Base-by-base conservation (phyloP, 2,888 invertebrate species). In the Volucella inanis region DNA sequence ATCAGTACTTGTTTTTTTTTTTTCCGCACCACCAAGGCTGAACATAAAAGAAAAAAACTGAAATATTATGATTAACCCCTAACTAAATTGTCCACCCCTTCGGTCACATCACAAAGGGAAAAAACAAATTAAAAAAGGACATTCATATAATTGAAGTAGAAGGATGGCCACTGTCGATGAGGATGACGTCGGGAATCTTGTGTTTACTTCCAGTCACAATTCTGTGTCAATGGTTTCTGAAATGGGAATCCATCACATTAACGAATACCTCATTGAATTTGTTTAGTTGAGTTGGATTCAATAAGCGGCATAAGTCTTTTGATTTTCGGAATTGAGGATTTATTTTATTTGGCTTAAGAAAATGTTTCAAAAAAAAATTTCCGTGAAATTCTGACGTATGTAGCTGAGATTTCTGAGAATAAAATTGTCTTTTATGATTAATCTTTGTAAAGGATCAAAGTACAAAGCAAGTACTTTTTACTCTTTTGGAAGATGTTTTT, bases 61-160 rank as follows among this genome's bases (percentile, higher is more conserved):
- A 83, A 75, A 84, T 74, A 79, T 79, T 84, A 79, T 78, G 83
- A 84, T 79, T 84, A 84, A 79, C 74, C 57, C 62, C 64, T 83
- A 74, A 83, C 74, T 84, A 70, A 84, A 84, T 74, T 79, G 74
- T 41, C 50, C 54, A 55, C 78, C 83, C 78, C 83, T 70, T 70
- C 64, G 50, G 52, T 59, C 78, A 70, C 49, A 65, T 75, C 38
- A 70, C 70, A 79, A 79, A 68, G 57, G 57, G 39, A 78, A 55
- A 59, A 74, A 79, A 78, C 72, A 72, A 83, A 83, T 78, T 83
- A 78, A 84, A 81, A 74, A 79, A 75, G 57, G 43, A 84, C 61
- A 74, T 72, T 74, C 78, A 74, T 62, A 83, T 84, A 84, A 84
- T 79, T 79, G 83, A 84, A 64, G 55, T 50, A 62, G 57, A 78